Base-by-base conservation (phyloP, 2,113 vertebrate genomes). In the Tympanuchus pallidicinctus region DNA sequence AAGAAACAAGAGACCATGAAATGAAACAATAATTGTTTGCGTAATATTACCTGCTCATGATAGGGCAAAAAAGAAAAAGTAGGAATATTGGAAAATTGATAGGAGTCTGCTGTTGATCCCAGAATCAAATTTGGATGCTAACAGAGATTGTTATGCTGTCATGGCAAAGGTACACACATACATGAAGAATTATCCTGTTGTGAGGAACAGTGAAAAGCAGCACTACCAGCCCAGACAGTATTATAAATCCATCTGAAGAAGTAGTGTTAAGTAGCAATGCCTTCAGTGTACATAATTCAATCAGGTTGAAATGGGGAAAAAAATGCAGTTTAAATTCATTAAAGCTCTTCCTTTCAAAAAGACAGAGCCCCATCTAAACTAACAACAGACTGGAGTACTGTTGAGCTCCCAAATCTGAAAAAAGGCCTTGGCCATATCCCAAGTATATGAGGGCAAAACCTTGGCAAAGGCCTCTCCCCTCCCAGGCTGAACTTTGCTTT, bases 341-440 rank as follows among this genome's bases (percentile, higher is more conserved):
- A 7, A 88, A 88, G 47, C 64, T 66, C 47, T 13, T 89, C 0
- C 34, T 90, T 89, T 75, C 48, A 65, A 38, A 84, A 84, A 78
- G 72, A 70, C 42, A 71, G 32, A 72, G 56, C 15, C 91, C 77
- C 59, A 56, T 56, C 28, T 40, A 43, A 90, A 73, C 32, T 40
- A 83, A 48, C 0, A 3, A 64, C 69, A 90, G 56, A 28, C 8
- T 0, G 50, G 56, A 96, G 38, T 32, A 57, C 11, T 93, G 90
- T 56, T 80, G 60, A 78, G 76, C 61, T 80, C 80, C 60, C 0
- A 0, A 83, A 47, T n/a, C 79, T 83, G 72, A 80, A 95, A 90
- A 91, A 6, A 88, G 42, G 17, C 72, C 47, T 86, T 96, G 96
- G 93, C 72, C 52, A 47, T 15, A 57, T 83, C 80, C 94, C 94